Percentiles rank a stretch among this genome's conserved stretches.
These are phyloP conservation scores for Pipistrellus pygmaeus DNA, from an alignment of 2,797 vertebrate genomes.

Conservation along the genomic window DNA sequence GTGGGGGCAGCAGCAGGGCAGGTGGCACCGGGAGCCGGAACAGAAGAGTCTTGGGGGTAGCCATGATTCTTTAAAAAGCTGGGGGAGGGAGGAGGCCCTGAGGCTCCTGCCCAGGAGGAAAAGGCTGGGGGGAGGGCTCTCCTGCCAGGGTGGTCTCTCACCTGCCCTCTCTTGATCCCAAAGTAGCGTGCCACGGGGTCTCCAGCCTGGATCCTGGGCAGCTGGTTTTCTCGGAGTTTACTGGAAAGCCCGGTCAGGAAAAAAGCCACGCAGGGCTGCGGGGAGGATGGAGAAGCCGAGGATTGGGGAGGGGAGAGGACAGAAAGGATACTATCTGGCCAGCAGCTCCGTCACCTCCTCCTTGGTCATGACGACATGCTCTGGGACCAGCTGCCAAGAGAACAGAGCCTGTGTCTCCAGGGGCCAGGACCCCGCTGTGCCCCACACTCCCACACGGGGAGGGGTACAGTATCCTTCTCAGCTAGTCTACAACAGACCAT, in stretches of 20 bases:
- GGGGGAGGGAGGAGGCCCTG: not conserved
- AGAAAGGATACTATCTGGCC: conserved; percentile 97
- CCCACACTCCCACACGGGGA: not conserved
- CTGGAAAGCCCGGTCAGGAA: conserved; percentile 86
- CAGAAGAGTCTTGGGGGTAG: not conserved
- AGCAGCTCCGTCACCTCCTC: conserved; percentile 97
- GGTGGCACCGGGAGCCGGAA: not conserved
- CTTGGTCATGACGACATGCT: conserved; percentile 99
- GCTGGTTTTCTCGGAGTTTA: conserved; percentile 97
- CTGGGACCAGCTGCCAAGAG: conserved; percentile 93
- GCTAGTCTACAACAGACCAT: not conserved
- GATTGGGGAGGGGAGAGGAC: fast-evolving
- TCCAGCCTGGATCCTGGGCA: conserved; percentile 97
- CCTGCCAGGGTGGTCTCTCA: conserved; percentile 75
- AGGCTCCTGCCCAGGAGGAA: not conserved
- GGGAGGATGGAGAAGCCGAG: not conserved
- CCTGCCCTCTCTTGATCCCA: conserved; percentile 98
- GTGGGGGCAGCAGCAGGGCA: not conserved
- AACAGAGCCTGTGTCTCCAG: fast-evolving
- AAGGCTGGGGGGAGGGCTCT: too few species aligned
- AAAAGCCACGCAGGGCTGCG: not conserved
- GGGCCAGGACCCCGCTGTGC: not conserved
- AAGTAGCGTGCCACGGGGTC: conserved; percentile 99
- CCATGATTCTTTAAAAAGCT: not conserved
- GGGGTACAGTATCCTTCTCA: not conserved